A percentile compares a stretch with the other conserved stretches of the same genome.
Conservation (phyloP, 2,888 invertebrate genomes). For the Apamea monoglypha region DNA sequence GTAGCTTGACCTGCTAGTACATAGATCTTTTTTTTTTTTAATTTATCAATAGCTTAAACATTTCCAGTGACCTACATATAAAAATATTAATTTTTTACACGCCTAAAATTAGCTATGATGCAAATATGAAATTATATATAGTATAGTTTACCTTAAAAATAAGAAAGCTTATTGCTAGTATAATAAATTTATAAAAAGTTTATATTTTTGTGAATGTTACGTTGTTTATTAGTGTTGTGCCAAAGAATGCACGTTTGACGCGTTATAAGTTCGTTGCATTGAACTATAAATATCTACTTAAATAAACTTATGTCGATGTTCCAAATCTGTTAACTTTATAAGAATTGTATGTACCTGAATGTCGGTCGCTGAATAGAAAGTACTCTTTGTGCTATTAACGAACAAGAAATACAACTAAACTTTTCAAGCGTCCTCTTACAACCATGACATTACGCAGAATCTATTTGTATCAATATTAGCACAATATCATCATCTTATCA, state of each 20-base stretch:
- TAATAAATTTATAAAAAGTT: slow-evolving; percentile 32
- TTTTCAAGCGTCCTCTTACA: neutral
- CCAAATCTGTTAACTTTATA: slow-evolving; percentile 33
- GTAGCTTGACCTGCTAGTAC: no score
- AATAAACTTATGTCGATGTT: slow-evolving; percentile 34
- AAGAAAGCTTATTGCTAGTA: slow-evolving; percentile 56
- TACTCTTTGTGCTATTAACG: slow-evolving; percentile 20
- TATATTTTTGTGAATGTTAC: slow-evolving; percentile 66
- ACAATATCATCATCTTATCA: neutral
- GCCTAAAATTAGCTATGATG: slow-evolving; percentile 23
- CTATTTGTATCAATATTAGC: neutral
- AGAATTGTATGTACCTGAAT: slow-evolving; percentile 65
- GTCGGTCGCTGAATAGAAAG: slow-evolving; percentile 34
- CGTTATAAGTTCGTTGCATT: slow-evolving; percentile 50
- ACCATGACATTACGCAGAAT: neutral
- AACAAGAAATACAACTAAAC: neutral
- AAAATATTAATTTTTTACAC: slow-evolving; percentile 11
- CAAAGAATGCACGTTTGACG: slow-evolving; percentile 70
- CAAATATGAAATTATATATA: slow-evolving; percentile 17
- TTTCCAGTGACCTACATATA: slow-evolving; percentile 15
- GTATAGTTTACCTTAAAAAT: slow-evolving; percentile 13
- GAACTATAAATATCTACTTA: slow-evolving; percentile 52
- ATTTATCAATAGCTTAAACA: slow-evolving; percentile 1
- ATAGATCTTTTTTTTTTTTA: neutral
- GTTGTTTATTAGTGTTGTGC: slow-evolving; percentile 70